Percentiles rank a stretch among this genome's conserved stretches.
Evolutionary conservation across 2,888 invertebrate species (phyloP).

Genomic region (Acleris sparsana): DNA sequence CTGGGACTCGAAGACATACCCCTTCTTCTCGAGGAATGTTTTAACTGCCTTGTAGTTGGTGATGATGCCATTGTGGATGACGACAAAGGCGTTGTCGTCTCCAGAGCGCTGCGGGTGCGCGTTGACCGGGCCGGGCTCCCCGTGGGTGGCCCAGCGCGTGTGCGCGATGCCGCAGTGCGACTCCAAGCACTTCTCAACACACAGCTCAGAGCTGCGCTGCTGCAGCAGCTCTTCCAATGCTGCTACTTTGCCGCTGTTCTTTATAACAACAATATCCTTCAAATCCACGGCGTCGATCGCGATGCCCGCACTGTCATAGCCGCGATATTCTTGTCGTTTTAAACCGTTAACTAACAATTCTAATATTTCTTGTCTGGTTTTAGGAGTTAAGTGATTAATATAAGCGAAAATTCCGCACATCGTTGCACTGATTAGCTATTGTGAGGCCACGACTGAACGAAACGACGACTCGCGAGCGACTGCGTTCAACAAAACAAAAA

Average conservation of each 20-base stretch:
- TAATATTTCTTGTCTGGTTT: conserved; percentile 95
- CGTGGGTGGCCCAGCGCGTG: conserved; percentile 99
- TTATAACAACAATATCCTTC: conserved; percentile 92
- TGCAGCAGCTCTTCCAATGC: conserved; percentile 94
- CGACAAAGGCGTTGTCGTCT: conserved; percentile 91
- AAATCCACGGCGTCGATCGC: conserved; percentile 91
- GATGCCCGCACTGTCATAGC: conserved; percentile 99
- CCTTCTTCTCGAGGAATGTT: conserved; percentile 94
- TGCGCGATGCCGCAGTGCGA: conserved; percentile 99
- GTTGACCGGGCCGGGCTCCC: conserved; percentile 96
- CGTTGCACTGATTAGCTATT: conserved; percentile 56
- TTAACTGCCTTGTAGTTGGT: conserved; percentile 99
- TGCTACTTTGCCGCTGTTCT: conserved; percentile 96
- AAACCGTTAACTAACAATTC: conserved; percentile 97
- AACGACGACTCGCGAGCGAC: conserved; percentile 73
- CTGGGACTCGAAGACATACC: conserved; percentile 97
- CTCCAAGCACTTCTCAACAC: conserved; percentile 88
- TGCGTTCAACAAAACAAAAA: conserved; percentile 67
- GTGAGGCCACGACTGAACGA: conserved; percentile 60
- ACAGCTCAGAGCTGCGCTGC: conserved; percentile 85
- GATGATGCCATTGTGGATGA: conserved; percentile 98
- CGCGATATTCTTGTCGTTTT: conserved; percentile 98
- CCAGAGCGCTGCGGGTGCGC: conserved; percentile 99
- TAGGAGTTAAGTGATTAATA: conserved; percentile 98
- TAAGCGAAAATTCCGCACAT: conserved; percentile 98